Percentiles rank a stretch among this genome's conserved stretches.
phyloP scores from a whole-genome alignment of 1,140 invertebrate genomes.

The Platorchestia sp. region DNA sequence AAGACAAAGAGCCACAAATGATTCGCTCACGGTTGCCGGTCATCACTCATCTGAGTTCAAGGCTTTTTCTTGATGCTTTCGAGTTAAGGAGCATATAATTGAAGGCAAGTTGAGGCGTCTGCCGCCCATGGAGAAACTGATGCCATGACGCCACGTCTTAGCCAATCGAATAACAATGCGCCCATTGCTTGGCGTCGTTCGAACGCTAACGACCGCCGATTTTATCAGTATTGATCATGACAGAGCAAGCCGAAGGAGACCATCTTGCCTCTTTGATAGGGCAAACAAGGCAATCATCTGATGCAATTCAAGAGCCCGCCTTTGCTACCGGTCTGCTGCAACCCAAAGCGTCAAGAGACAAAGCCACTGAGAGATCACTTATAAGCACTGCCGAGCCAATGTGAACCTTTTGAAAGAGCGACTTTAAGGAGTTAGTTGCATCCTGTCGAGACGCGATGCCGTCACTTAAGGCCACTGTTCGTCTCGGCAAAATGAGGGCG shows the following conservation, averaged over 20 bases:
- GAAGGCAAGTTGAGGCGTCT: conserved; percentile 34
- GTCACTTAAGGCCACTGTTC: conserved; percentile 43
- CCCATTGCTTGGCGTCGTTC: conserved; percentile 45
- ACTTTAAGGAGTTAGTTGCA: conserved; percentile 43
- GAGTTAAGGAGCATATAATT: conserved; percentile 39
- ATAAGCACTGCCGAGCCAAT: conserved; percentile 22
- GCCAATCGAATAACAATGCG: conserved; percentile 53
- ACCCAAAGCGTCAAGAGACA: conserved; percentile 42
- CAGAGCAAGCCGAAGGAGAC: conserved; percentile 55
- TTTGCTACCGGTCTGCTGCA: conserved; percentile 44
- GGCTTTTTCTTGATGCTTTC: not conserved
- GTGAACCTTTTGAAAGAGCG: conserved; percentile 20
- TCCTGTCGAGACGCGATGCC: not conserved
- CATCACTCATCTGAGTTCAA: not conserved
- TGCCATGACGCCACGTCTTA: conserved; percentile 27
- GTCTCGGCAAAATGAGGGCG: conserved; percentile 54
- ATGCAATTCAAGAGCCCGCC: conserved; percentile 48
- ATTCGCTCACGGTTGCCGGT: not conserved
- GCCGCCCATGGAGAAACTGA: conserved; percentile 32
- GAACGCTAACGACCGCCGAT: conserved; percentile 48
- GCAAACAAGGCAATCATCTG: conserved; percentile 55
- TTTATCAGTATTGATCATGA: conserved; percentile 56
- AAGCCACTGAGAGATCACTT: conserved; percentile 28
- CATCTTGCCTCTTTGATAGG: conserved; percentile 49
- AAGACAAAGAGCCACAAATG: not conserved